These are phyloP conservation scores for Allacma fusca DNA, from an alignment of 2,888 invertebrate genomes.

Conservation along the genomic window DNA sequence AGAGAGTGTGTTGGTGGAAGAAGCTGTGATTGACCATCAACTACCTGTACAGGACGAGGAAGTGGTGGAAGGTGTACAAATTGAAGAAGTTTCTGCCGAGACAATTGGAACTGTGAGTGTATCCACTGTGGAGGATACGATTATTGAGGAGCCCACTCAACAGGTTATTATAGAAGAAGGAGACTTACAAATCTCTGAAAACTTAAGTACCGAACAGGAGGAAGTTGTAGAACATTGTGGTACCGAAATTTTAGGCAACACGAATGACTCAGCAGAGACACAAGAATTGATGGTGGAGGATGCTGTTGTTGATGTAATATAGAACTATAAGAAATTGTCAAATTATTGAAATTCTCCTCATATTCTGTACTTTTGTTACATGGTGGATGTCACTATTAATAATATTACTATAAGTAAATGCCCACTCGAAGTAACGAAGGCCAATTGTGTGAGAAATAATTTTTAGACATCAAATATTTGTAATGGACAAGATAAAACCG, in stretches of 20 bases:
- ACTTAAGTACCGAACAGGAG: conserved; percentile 40
- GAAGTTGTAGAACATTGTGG: conserved; percentile 21
- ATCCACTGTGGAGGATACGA: background rate
- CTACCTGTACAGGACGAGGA: background rate
- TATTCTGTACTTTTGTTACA: too few species aligned
- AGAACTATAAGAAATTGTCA: background rate
- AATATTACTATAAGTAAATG: too few species aligned
- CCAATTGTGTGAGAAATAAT: too few species aligned
- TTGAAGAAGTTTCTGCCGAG: background rate
- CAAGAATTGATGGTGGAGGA: conserved; percentile 41
- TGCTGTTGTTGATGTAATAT: conserved; percentile 33
- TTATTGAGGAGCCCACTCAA: background rate
- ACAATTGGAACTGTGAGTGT: background rate
- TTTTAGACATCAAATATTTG: too few species aligned
- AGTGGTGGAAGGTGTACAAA: background rate
- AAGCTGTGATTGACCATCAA: background rate
- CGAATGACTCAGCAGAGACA: conserved; percentile 12
- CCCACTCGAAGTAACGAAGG: too few species aligned
- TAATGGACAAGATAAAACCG: too few species aligned
- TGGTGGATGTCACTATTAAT: too few species aligned
- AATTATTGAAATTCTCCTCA: background rate
- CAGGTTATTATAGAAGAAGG: conserved; percentile 1
- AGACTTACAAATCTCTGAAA: conserved; percentile 34
- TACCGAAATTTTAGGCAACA: conserved; percentile 18
- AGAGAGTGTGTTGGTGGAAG: conserved; percentile 43